Evolutionary conservation across 2,113 vertebrate species (phyloP).

Genomic region (Hypocryptadius cinnamomeus): DNA sequence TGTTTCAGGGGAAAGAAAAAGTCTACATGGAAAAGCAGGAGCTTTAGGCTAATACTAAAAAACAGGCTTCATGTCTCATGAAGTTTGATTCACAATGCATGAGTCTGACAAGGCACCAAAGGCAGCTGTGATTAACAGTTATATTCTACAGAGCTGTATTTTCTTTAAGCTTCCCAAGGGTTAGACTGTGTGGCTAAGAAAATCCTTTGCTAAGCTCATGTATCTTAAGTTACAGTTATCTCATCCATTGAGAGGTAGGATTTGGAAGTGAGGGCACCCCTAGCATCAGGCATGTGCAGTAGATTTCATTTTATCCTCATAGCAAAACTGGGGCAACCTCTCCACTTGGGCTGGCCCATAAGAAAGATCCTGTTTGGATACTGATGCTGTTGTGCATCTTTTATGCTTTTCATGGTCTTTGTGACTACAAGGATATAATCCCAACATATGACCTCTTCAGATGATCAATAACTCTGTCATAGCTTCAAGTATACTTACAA

Average conservation of each 20-base stretch:
- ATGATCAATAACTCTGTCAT: not conserved
- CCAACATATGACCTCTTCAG: not conserved
- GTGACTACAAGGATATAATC: not conserved
- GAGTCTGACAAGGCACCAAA: not conserved
- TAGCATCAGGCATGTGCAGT: not conserved
- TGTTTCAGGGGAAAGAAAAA: not conserved
- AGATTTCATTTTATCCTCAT: not conserved
- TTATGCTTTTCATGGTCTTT: not conserved
- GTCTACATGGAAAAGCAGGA: not conserved
- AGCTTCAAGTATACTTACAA: constrained; percentile 71
- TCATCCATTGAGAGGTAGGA: not conserved
- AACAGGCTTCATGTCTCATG: not conserved
- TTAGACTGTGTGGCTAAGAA: not conserved
- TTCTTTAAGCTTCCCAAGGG: not conserved
- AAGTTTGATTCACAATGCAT: not conserved
- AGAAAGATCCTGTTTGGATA: not conserved
- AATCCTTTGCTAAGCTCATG: not conserved
- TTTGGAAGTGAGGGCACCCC: not conserved
- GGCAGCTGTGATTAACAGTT: not conserved
- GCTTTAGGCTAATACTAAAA: not conserved
- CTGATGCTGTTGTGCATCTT: not conserved
- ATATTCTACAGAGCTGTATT: not conserved
- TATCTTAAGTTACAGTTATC: not conserved
- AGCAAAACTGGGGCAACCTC: not conserved
- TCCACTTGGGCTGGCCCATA: not conserved